Base-by-base conservation (phyloP, 2,888 invertebrate genomes). In the Diarsia rubi region DNA sequence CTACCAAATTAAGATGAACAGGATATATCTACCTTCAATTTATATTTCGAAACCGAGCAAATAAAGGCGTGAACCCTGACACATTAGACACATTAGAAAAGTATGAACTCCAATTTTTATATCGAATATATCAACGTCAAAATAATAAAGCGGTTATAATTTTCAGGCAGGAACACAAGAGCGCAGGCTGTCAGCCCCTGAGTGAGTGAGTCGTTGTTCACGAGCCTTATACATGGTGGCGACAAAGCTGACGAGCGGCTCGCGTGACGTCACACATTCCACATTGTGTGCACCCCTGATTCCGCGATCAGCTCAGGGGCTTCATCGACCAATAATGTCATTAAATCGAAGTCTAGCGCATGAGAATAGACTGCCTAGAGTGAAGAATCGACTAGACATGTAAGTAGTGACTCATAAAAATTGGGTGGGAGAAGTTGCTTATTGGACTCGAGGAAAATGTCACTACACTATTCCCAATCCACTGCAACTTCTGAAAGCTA, bases 191-290 rank as follows among this genome's bases (percentile, higher is more conserved):
- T 83, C 82, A 83, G 54, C 70, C 65, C 69, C 69, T 67, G 60
- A 72, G 54, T 69, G 67, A 86, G 82, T 86, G 75, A 87, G 78
- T 75, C 71, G 78, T 87, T 65, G 64, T 80, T 68, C 91, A 90
- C 88, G 87, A 86, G 88, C 78, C 78, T 83, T 84, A 82, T 81
- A 82, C 69, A 78, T 67, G 69, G 78, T 78, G 75, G 84, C 79
- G 87, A 90, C 89, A 89, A 88, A 85, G 90, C 91, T 95, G 95
- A 95, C 92, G 95, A 95, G 92, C 95, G 91, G 80, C 85, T 95
- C 91, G 95, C 95, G 95, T 95, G 95, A 93, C 93, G 92, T 94
- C 93, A 93, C 85, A 88, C 85, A 90, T 91, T 88, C 76, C 84
- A 81, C 85, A 87, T 86, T 87, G 82, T 79, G 83, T 85, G 86